These are phyloP conservation scores for Myopa testacea DNA, from an alignment of 2,888 invertebrate species.

Conservation along the genomic window DNA sequence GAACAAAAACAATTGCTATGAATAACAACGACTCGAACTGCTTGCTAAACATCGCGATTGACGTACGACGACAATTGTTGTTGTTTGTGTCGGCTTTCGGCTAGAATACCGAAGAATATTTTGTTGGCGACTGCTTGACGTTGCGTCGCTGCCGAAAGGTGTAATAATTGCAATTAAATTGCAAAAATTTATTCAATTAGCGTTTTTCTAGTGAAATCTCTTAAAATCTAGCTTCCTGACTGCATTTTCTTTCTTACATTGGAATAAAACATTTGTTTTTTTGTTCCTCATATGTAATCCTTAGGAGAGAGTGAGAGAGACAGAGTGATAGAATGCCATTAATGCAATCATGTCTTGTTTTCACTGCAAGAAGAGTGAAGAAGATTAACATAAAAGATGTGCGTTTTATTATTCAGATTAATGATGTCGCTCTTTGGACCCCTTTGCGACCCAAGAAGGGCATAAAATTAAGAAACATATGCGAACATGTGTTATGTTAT, in stretches of 20 bases:
- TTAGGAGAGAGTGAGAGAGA: too few relatives aligned
- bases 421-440: background rate
- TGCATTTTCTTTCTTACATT: background rate
- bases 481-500: background rate
- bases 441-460: background rate
- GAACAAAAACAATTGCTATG: too few relatives aligned
- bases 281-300: too few relatives aligned
- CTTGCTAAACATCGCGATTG: too few relatives aligned
- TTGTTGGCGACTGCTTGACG: too few relatives aligned
- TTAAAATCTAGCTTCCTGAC: background rate
- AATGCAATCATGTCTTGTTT: background rate
- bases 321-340: background rate
- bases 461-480: background rate
- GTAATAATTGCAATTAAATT: background rate
- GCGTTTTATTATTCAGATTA: background rate
- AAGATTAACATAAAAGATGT: background rate
- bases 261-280: background rate
- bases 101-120: too few relatives aligned
- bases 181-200: background rate
- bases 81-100: too few relatives aligned
- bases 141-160: too few relatives aligned
- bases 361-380: background rate
- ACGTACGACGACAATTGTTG: too few relatives aligned
- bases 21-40: too few relatives aligned
- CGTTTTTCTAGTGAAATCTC: background rate